phyloP scores from a whole-genome alignment of 35 echinoderm and acorn worm genomes.

The Apostichopus californicus region DNA sequence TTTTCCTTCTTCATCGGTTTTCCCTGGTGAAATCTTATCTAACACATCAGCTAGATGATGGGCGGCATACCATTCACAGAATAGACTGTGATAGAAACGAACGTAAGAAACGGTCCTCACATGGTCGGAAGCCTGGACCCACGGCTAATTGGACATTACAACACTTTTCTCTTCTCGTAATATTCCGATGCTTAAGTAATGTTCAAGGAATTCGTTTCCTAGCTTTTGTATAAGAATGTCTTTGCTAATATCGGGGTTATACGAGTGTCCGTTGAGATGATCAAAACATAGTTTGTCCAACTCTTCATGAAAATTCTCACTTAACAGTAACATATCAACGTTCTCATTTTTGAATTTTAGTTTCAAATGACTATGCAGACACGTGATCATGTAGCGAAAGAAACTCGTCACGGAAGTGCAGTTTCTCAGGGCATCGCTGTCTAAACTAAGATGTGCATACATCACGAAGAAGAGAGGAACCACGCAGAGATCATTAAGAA shows the following conservation, averaged over 20 bases:
- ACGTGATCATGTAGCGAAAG: conserved; percentile 4
- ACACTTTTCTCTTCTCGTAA: background rate
- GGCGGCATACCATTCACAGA: conserved; percentile 29
- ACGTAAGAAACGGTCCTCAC: background rate
- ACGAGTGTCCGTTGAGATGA: background rate
- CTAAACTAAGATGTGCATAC: conserved; percentile 7
- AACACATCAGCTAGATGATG: background rate
- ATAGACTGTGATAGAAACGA: conserved; percentile 13
- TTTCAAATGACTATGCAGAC: conserved; percentile 10
- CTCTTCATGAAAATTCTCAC: background rate
- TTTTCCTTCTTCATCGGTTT: background rate
- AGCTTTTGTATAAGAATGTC: background rate
- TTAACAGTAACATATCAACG: background rate
- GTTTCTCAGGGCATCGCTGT: background rate
- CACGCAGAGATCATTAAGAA: background rate
- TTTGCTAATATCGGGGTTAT: background rate
- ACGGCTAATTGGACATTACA: background rate
- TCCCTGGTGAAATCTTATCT: background rate
- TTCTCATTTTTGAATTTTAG: background rate
- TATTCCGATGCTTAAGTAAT: background rate
- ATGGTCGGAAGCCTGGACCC: background rate
- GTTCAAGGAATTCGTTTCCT: background rate
- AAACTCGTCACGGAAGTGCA: conserved; percentile 14
- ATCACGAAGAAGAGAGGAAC: conserved; percentile 5
- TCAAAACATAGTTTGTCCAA: background rate